These are phyloP conservation scores for Heteromurus nitidus DNA, from an alignment of 2,888 invertebrate genomes.

Conservation along the genomic window DNA sequence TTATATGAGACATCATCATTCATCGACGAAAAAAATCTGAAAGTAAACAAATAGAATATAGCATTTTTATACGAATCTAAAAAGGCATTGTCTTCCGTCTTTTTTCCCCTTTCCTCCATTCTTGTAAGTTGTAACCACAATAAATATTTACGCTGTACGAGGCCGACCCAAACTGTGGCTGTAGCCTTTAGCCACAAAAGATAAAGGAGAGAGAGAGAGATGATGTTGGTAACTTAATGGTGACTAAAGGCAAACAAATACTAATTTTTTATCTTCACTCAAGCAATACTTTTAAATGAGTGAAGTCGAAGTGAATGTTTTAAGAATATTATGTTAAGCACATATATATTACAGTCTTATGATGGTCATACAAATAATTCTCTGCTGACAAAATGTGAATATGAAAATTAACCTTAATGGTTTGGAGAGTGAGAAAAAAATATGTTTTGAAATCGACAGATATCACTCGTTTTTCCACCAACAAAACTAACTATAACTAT, in stretches of 20 bases:
- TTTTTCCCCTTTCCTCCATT: slow-evolving; percentile 11
- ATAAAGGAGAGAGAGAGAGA: slow-evolving; percentile 1
- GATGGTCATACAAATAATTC: slow-evolving; percentile 35
- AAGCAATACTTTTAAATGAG: too few species aligned
- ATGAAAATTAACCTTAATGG: slow-evolving; percentile 34
- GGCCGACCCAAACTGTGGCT: neutral
- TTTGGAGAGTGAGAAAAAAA: slow-evolving; percentile 26
- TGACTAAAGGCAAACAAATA: neutral
- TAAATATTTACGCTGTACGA: slow-evolving; percentile 22
- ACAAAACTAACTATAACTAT: neutral
- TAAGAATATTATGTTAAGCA: slow-evolving; percentile 28
- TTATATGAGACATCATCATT: slow-evolving; percentile 34
- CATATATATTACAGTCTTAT: slow-evolving; percentile 16
- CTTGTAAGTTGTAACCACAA: slow-evolving; percentile 44
- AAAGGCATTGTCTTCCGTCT: slow-evolving; percentile 33
- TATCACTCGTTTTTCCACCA: slow-evolving; percentile 46
- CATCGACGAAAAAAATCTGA: neutral
- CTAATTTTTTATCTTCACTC: neutral
- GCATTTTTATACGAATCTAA: neutral
- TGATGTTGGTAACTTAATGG: neutral
- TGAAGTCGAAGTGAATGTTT: slow-evolving; percentile 29
- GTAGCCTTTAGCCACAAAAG: slow-evolving; percentile 20
- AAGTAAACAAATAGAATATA: slow-evolving; percentile 31
- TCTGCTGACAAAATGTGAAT: slow-evolving; percentile 26
- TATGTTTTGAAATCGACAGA: slow-evolving; percentile 49